Percentiles rank a stretch among this genome's conserved stretches.
phyloP scores from a whole-genome alignment of 2,888 invertebrate genomes.

The Carterocephalus palaemon region DNA sequence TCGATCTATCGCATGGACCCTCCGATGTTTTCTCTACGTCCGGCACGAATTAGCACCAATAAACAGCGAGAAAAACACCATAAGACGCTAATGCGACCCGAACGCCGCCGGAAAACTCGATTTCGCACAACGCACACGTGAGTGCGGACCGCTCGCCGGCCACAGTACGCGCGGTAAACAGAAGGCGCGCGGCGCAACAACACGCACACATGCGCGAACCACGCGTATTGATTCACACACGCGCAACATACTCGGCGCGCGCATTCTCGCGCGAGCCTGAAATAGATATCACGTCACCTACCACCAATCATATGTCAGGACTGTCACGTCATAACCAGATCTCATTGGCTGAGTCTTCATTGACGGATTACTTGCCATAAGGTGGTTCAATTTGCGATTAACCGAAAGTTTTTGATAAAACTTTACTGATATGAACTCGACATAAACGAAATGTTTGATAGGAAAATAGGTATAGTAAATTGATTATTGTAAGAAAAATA shows the following conservation, averaged over 20 bases:
- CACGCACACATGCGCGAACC: constrained; percentile 58
- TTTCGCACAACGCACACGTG: constrained; percentile 57
- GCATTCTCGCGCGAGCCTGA: constrained; percentile 57
- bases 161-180: constrained; percentile 77
- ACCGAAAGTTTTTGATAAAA: constrained; percentile 74
- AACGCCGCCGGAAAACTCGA: constrained; percentile 66
- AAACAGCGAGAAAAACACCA: constrained; percentile 67
- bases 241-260: constrained; percentile 51
- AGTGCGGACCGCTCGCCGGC: constrained; percentile 84
- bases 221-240: constrained; percentile 36
- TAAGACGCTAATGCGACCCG: constrained; percentile 55
- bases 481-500: constrained; percentile 26
- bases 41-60: constrained; percentile 64
- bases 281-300: constrained; percentile 69
- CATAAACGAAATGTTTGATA: constrained; percentile 49
- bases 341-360: constrained; percentile 63
- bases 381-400: constrained; percentile 72
- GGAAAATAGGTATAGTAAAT: constrained; percentile 39
- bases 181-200: constrained; percentile 68
- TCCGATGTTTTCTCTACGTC: constrained; percentile 53
- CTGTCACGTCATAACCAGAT: constrained; percentile 54
- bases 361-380: constrained; percentile 66
- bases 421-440: constrained; percentile 66
- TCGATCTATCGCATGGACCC: constrained; percentile 40
- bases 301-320: constrained; percentile 51